Conservation (phyloP, 2,797 vertebrate species). For the Poecilia gillii region DNA sequence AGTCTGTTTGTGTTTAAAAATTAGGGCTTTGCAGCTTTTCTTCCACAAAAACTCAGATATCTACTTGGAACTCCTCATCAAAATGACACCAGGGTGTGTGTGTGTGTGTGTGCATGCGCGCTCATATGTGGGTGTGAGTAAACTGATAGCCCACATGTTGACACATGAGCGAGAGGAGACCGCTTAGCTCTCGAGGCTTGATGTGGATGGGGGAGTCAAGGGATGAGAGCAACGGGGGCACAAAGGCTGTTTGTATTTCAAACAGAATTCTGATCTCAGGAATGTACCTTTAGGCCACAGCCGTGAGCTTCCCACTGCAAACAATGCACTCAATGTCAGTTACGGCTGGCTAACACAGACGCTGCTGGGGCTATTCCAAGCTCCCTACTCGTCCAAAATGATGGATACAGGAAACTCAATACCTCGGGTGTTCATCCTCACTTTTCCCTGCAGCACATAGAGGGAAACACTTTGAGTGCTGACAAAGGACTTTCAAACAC, state of each 20-base stretch:
- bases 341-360: slow-evolving; percentile 85
- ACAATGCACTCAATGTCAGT: slow-evolving; percentile 90
- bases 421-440: slow-evolving; percentile 82
- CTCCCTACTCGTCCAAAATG: slow-evolving; percentile 83
- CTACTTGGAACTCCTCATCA: slow-evolving; percentile 57
- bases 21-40: slow-evolving; percentile 14
- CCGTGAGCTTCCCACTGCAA: slow-evolving; percentile 80
- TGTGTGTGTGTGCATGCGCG: slow-evolving; percentile 16
- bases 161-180: slow-evolving; percentile 82
- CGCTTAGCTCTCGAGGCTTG: slow-evolving; percentile 75
- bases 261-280: slow-evolving; percentile 82
- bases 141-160: slow-evolving; percentile 86
- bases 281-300: slow-evolving; percentile 91
- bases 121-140: slow-evolving; percentile 68
- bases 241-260: slow-evolving; percentile 91
- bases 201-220: slow-evolving; percentile 76
- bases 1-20: slow-evolving; percentile 33
- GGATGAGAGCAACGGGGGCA: slow-evolving; percentile 75
- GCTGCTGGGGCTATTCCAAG: slow-evolving; percentile 81
- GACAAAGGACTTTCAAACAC: slow-evolving; percentile 71
- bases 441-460: slow-evolving; percentile 75
- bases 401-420: slow-evolving; percentile 92
- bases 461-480: slow-evolving; percentile 57
- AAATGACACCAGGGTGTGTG: slow-evolving; percentile 45
- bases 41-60: slow-evolving; percentile 33